Evolutionary conservation across 2,797 vertebrate species (phyloP), one percentile per base, ranked within the genome.

Genomic region (Scolopax rusticola): DNA sequence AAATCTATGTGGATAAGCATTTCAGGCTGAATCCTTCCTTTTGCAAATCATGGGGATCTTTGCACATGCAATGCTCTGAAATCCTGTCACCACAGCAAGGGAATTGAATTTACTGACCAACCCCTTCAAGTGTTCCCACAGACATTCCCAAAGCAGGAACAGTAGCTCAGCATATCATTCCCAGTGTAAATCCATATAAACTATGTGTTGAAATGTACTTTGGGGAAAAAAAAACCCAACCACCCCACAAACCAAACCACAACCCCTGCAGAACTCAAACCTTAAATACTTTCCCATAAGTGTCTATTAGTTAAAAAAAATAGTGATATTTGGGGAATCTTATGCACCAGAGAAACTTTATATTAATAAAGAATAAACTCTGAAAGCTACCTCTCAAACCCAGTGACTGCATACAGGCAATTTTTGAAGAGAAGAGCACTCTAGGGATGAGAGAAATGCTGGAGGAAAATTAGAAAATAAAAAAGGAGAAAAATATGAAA

Each of bases 41-140:
- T 79, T 48, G 18, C 48, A 96, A 97, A 93, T 89, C 41, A 85
- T 2, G 21, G 18, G 30, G 48, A 94, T 89, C 50, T 63, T 84
- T 79, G 38, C 38, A 74, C 67, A 85, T 70, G 61, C 69, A 87
- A 14, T 2, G 9, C 51, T 83, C 53, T 65, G 68, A 87, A 85
- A 73, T 89, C 60, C 85, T 91, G 79, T 88, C 93, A 95, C 63
- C 43, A 43, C 32, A 59, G 28, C 40, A 63, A 76, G 63, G 67
- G 90, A 86, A 93, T 54, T 84, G 67, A 93, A 94, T 93, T 92
- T 91, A 93, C 50, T 81, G 87, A 82, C 32, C 67, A 69, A 68
- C 51, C 19, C 21, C n/a, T 63, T 54, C 40, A 17, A 91, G 69
- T 28, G 12, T 32, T 73, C 70, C 84, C 48, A 32, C 10, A 80